Conservation (phyloP, 2,113 vertebrate species). For the Falcunculus frontatus region DNA sequence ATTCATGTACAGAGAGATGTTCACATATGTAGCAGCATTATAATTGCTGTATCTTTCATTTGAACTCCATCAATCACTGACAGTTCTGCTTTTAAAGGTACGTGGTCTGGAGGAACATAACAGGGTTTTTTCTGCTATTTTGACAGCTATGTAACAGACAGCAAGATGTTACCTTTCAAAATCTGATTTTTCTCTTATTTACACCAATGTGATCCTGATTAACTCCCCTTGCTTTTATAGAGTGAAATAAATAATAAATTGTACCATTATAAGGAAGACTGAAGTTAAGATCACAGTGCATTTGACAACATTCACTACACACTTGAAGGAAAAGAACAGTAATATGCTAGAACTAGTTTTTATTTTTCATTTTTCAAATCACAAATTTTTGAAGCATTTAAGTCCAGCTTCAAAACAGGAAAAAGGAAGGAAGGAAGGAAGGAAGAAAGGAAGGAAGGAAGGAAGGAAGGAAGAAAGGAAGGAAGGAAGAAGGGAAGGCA, state of each 20-base stretch:
- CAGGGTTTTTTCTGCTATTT: background rate
- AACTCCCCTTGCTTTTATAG: background rate
- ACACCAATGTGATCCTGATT: background rate
- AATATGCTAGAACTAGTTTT: background rate
- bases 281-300: background rate
- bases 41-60: background rate
- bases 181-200: background rate
- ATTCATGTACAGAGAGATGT: background rate
- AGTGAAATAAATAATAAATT: background rate
- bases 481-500: no score
- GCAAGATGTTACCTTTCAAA: background rate
- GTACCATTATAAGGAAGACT: background rate
- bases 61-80: conserved; percentile 4
- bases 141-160: background rate
- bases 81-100: background rate
- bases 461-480: no score
- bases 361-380: background rate
- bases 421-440: background rate
- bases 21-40: background rate
- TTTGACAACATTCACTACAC: background rate
- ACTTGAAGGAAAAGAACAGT: background rate
- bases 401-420: background rate
- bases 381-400: background rate
- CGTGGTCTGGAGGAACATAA: background rate
- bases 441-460: no score